phyloP scores from a whole-genome alignment of 2,888 invertebrate genomes.

The Oscheius onirici region DNA sequence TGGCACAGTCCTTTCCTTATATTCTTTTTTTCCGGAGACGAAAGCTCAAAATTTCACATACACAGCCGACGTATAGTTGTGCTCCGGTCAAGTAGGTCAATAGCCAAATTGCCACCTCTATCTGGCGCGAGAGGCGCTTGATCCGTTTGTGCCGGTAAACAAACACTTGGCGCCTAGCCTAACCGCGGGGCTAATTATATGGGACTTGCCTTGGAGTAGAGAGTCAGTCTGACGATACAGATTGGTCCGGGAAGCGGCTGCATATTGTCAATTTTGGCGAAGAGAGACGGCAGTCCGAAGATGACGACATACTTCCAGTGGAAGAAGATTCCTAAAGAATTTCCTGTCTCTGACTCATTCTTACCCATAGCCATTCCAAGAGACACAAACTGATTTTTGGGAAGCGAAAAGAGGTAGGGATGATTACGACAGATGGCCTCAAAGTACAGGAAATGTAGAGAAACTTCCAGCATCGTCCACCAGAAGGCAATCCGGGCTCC shows the following conservation, averaged over 20 bases:
- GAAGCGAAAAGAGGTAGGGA: slow-evolving; percentile 48
- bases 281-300: slow-evolving; percentile 72
- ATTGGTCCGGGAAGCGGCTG: slow-evolving; percentile 72
- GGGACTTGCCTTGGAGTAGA: slow-evolving; percentile 72
- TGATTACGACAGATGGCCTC: slow-evolving; percentile 69
- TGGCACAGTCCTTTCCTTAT: too few relatives aligned
- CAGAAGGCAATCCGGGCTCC: slow-evolving; percentile 71
- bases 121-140: slow-evolving; percentile 9
- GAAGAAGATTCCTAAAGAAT: slow-evolving; percentile 72
- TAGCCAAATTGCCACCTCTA: slow-evolving; percentile 24
- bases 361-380: slow-evolving; percentile 69
- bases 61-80: neutral
- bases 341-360: neutral
- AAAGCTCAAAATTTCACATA: neutral
- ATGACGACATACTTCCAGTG: slow-evolving; percentile 74
- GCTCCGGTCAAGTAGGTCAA: slow-evolving; percentile 23
- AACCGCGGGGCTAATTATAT: neutral
- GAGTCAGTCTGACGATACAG: slow-evolving; percentile 74
- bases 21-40: neutral
- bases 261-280: slow-evolving; percentile 73
- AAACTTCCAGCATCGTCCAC: slow-evolving; percentile 70
- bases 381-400: slow-evolving; percentile 68
- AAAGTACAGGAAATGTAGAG: slow-evolving; percentile 73
- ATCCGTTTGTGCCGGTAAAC: slow-evolving; percentile 22
- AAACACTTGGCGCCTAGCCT: slow-evolving; percentile 8